These are phyloP conservation scores for Nemotelus nigrinus DNA, from an alignment of 2,888 invertebrate species.

Conservation along the genomic window DNA sequence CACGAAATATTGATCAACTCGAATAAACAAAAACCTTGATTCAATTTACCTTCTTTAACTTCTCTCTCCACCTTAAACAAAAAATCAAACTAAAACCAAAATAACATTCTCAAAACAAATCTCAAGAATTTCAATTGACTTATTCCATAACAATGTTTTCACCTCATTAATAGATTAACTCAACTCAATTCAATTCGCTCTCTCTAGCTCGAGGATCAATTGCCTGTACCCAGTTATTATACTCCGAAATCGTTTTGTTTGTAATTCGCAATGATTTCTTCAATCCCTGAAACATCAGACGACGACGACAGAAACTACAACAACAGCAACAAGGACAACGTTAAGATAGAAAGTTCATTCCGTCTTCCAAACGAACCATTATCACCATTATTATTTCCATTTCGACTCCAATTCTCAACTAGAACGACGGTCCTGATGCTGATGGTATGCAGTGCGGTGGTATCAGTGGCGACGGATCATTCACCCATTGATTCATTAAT, in stretches of 20 bases:
- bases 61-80: too few species aligned
- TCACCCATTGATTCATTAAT: constrained; percentile 16
- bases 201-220: not conserved
- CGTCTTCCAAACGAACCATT: not conserved
- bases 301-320: not conserved
- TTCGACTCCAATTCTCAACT: not conserved
- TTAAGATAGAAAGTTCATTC: too few species aligned
- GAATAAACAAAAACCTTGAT: too few species aligned
- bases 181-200: not conserved
- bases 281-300: not conserved
- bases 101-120: not conserved
- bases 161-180: constrained; percentile 34
- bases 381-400: not conserved
- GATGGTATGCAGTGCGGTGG: too few species aligned
- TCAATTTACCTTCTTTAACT: too few species aligned
- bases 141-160: constrained; percentile 22
- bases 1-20: too few species aligned
- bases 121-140: constrained; percentile 12
- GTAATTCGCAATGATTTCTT: not conserved
- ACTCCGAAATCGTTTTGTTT: not conserved
- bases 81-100: not conserved
- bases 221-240: constrained; percentile 11
- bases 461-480: not conserved
- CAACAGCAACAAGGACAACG: too few species aligned
- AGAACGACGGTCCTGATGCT: too few species aligned